These are phyloP conservation scores for Chloebia gouldiae DNA, from an alignment of 2,113 vertebrate species.

Conservation along the genomic window DNA sequence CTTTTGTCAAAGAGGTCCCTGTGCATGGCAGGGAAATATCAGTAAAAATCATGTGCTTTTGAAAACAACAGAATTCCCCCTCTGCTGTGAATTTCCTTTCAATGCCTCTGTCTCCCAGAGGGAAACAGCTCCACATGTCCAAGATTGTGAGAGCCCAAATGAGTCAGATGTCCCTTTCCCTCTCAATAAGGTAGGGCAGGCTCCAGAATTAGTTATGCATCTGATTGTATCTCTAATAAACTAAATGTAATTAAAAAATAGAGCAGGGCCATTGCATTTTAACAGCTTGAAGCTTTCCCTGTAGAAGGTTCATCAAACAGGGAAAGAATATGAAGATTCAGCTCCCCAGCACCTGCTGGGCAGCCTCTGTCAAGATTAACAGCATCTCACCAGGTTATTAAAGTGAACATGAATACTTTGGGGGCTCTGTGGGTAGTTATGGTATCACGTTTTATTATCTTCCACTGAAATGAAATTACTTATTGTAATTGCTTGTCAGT, in stretches of 20 bases:
- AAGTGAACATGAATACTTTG: slow-evolving; percentile 80
- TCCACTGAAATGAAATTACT: slow-evolving; percentile 79
- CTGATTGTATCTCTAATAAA: slow-evolving; percentile 73
- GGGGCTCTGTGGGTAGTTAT: slow-evolving; percentile 76
- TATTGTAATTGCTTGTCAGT: slow-evolving; percentile 85
- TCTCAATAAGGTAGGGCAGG: neutral
- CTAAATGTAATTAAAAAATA: slow-evolving; percentile 79
- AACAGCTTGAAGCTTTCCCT: slow-evolving; percentile 75
- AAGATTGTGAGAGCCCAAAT: neutral
- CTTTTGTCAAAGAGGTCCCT: neutral
- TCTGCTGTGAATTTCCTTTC: neutral
- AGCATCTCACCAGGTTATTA: slow-evolving; percentile 76
- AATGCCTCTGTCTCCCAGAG: neutral
- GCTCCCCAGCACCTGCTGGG: slow-evolving; percentile 71
- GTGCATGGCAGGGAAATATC: neutral
- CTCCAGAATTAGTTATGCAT: slow-evolving; percentile 65
- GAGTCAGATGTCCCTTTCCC: slow-evolving; percentile 1
- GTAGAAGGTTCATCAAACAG: slow-evolving; percentile 74
- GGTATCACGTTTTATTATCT: slow-evolving; percentile 81
- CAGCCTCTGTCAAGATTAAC: slow-evolving; percentile 77
- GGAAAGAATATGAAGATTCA: slow-evolving; percentile 74
- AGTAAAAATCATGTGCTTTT: neutral
- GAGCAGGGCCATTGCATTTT: slow-evolving; percentile 69
- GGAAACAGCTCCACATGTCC: neutral
- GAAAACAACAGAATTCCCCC: neutral